Evolutionary conservation across 2,113 vertebrate species (phyloP).

Genomic region (Mesembrinibis cayennensis): DNA sequence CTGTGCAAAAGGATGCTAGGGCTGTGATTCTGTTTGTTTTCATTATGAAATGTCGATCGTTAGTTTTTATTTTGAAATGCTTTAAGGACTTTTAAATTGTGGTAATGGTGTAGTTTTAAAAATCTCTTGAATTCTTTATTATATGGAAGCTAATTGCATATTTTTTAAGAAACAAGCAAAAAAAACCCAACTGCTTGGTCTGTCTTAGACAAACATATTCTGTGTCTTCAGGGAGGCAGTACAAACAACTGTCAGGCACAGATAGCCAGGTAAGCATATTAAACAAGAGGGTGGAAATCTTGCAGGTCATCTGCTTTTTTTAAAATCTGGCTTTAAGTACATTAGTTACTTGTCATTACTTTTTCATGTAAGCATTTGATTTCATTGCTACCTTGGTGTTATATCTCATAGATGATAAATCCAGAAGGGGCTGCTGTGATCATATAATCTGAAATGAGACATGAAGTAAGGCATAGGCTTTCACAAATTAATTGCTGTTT

Average conservation of each 20-base stretch:
- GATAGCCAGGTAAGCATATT: not conserved
- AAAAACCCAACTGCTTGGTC: not conserved
- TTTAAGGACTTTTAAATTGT: not conserved
- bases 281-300: not conserved
- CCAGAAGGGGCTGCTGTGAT: not conserved
- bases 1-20: not conserved
- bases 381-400: slow-evolving; percentile 32
- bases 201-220: not conserved
- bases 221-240: not conserved
- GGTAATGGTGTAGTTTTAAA: not conserved
- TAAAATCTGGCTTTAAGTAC: not conserved
- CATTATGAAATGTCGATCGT: not conserved
- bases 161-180: not conserved
- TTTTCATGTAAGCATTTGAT: slow-evolving; percentile 33
- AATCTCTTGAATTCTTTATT: not conserved
- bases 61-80: not conserved
- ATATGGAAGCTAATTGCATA: not conserved
- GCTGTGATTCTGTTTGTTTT: not conserved
- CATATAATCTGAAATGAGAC: slow-evolving; percentile 23
- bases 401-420: slow-evolving; percentile 35
- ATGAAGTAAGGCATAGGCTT: not conserved
- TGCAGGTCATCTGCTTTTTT: not conserved
- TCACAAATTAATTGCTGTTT: slow-evolving; percentile 24
- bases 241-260: not conserved
- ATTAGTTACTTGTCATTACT: slow-evolving; percentile 43